Base-by-base conservation (phyloP, 53 echinoderm and acorn worm species). In the Luidia sarsii region DNA sequence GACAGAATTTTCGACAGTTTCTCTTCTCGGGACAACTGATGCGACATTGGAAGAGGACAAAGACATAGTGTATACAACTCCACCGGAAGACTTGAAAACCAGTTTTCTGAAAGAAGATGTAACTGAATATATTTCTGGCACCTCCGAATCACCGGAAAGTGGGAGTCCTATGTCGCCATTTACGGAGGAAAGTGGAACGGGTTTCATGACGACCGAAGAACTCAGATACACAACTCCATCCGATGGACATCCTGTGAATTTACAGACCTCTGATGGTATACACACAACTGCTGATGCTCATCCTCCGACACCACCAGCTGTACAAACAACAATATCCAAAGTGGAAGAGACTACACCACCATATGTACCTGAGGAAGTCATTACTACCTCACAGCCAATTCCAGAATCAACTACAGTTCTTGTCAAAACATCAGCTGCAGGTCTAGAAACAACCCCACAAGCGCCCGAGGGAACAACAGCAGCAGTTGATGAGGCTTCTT, bases 61-160 rank as follows among this genome's bases (percentile, higher is more conserved):
- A 60, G 32, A 30, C 2, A 67, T 20, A 20, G 14, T 21, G 18
- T 8, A 34, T 67, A 30, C 45, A 24, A 31, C 10, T 43, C 46
- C 45, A 67, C 3, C 3, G 22, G 25, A 4, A 7, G 15, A 35
- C 34, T 36, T 20, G 37, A 22, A 48, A 43, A 24, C 43, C 11
- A 25, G 23, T 25, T 0, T 67, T 33, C 7, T 29, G 23, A 34
- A 3, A 15, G 35, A 39, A 45, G 43, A 67, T 1, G 45, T 27
- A 43, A 67, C 67, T 18, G 67, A 67, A 10, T 45, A 46, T 45
- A 45, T 31, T 29, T 67, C 67, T 27, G 67, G 67, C 24, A 45
- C 45, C 13, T 10, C 45, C 11, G 11, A 6, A 7, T 41, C 41
- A 41, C 41, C 41, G 11, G 41, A 41, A 41, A 7, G 6, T 11